These are phyloP conservation scores for Schizothorax lantsangensis DNA, from an alignment of 2,797 vertebrate genomes.

Conservation along the genomic window DNA sequence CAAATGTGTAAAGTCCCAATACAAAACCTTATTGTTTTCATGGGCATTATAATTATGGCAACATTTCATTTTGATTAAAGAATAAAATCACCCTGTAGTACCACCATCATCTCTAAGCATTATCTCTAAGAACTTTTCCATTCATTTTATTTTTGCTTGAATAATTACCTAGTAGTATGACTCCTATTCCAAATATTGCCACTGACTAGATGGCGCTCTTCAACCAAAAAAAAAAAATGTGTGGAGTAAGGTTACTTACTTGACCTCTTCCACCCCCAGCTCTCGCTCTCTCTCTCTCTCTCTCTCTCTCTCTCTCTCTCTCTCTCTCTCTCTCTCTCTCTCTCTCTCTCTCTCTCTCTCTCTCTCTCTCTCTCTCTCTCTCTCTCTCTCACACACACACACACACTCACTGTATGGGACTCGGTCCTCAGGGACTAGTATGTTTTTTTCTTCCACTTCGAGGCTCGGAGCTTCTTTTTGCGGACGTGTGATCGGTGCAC, in stretches of 20 bases:
- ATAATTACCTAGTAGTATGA: not conserved
- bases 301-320: not conserved
- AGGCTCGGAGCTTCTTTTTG: constrained; percentile 17
- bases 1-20: not conserved
- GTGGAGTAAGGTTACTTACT: not conserved
- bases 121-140: not conserved
- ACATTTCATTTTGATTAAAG: not conserved
- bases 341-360: not conserved
- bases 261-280: constrained; percentile 4
- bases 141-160: not conserved
- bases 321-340: not conserved
- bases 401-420: not conserved
- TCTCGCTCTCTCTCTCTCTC: not conserved
- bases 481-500: constrained; percentile 38
- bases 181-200: not conserved
- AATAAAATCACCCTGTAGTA: not conserved
- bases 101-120: not conserved
- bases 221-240: not conserved
- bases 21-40: not conserved
- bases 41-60: not conserved
- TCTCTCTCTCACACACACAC: not conserved
- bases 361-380: not conserved
- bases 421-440: constrained; percentile 11
- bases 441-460: not conserved
- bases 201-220: constrained; percentile 48